Evolutionary conservation across 2,113 vertebrate species (phyloP), one percentile per base, ranked within the genome.

Genomic region (Eleginops maclovinus): DNA sequence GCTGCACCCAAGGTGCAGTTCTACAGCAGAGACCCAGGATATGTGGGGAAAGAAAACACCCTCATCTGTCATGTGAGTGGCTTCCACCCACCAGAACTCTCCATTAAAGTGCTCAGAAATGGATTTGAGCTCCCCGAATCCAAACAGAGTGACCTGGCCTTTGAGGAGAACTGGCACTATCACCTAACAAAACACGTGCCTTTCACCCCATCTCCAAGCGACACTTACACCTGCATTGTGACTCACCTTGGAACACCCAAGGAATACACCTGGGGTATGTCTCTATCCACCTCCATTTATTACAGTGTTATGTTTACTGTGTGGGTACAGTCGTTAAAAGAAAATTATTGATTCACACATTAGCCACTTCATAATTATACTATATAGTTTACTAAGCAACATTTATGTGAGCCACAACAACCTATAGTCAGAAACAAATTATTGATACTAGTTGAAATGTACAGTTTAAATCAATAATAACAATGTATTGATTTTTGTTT

Each of bases 81-180:
- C 0, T 98, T 97, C 79, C 84, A 97, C 17, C 97, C 97, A 0
- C 95, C 96, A 0, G 77, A 94, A 2, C 95, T 98, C 3, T 10
- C 11, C 0, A 88, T 98, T 0, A 1, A 88, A 0, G 61, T 98
- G 2, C 49, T 95, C 8, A 91, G 81, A 58, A 87, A 96, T 0
- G 91, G 49, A 0, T 0, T 26, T 0, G 31, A 46, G 0, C 92
- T 98, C 0, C 0, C 6, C 0, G 0, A 0, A 0, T 19, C 85
- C 0, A 0, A 71, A 0, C 90, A 87, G 24, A 75, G 94, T 0
- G 96, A 97, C 74, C 83, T 97, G 92, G 88, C 95, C 62, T 98
- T 98, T 67, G 88, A 90, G 1, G 72, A 90, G 0, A 89, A 92
- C 73, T 98, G 97, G 97, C 58, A 89, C 9, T 98, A 96, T 83